Conservation (phyloP, 2,113 vertebrate species). For the Leuciscus idus region DNA sequence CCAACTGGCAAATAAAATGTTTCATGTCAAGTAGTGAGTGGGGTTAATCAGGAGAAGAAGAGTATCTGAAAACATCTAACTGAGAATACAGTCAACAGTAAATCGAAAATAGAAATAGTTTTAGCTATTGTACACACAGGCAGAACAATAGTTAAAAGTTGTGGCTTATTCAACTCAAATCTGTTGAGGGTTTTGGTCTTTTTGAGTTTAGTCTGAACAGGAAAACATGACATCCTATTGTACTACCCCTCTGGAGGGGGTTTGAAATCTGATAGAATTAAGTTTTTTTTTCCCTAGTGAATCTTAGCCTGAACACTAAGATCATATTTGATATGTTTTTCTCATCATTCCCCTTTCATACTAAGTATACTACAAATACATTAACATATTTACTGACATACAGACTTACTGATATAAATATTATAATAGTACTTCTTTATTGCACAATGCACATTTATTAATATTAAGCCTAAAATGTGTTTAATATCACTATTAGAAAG, state of each 20-base stretch:
- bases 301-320: neutral
- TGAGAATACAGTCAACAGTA: neutral
- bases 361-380: too few relatives aligned
- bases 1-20: too few relatives aligned
- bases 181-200: too few relatives aligned
- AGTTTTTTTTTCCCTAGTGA: neutral
- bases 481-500: too few relatives aligned
- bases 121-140: neutral
- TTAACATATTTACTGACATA: too few relatives aligned
- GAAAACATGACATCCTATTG: neutral
- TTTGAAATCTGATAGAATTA: neutral
- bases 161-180: too few relatives aligned
- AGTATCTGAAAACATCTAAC: constrained; percentile 60
- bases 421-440: too few relatives aligned
- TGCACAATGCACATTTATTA: too few relatives aligned
- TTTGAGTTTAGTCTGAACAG: neutral
- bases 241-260: neutral
- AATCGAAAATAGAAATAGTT: neutral
- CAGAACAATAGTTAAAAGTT: neutral
- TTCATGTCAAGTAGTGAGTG: constrained; percentile 9
- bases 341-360: too few relatives aligned
- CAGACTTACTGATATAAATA: too few relatives aligned
- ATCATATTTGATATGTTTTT: too few relatives aligned
- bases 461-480: too few relatives aligned
- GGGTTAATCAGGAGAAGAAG: constrained; percentile 55